Base-by-base conservation (phyloP, 1,140 invertebrate genomes). In the Scylla paramamosain region DNA sequence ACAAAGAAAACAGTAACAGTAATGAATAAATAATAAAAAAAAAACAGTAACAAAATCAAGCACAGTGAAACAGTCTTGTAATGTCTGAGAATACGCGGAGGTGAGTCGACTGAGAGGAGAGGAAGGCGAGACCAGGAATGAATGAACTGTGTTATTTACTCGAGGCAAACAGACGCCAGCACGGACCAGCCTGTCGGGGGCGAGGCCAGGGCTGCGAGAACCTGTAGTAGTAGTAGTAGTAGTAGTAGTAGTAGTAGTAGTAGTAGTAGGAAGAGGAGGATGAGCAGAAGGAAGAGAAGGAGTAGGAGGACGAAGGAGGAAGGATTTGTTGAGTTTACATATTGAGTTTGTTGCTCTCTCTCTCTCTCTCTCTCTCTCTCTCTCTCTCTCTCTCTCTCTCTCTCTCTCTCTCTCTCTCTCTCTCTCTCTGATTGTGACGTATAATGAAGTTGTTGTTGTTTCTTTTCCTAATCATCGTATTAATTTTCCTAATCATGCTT, bases 351-450 rank as follows among this genome's bases (percentile, higher is more conserved):
- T 87, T 29, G 12, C 84, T 87, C 28, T 87, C 84, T 87, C 28
- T 87, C 84, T 87, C 84, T 87, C 84, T 87, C 84, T 87, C 28
- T 87, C 84, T 87, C 28, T 87, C 84, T 87, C 28, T 87, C 84
- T 87, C 31, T 87, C 84, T 87, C 28, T 87, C 84, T 87, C 28
- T 87, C 84, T 87, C 28, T 87, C 84, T 87, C 84, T 32, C 67
- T 77, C 20, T n/a, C 67, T n/a, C n/a, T 25, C 28, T 87, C 84
- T 87, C 31, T 87, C 84, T 87, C 28, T 87, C 84, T 87, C 28
- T 87, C 84, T 87, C 28, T 87, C 84, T 87, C 84, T 32, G 12
- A 20, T 7, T 2, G 12, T n/a, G 4, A 7, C 20, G 67, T 77
- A n/a, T 77, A 77, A 77, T n/a, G 67, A 77, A 77, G 67, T 1